Evolutionary conservation across 2,113 vertebrate species (phyloP).

Genomic region (Pluvianellus socialis): DNA sequence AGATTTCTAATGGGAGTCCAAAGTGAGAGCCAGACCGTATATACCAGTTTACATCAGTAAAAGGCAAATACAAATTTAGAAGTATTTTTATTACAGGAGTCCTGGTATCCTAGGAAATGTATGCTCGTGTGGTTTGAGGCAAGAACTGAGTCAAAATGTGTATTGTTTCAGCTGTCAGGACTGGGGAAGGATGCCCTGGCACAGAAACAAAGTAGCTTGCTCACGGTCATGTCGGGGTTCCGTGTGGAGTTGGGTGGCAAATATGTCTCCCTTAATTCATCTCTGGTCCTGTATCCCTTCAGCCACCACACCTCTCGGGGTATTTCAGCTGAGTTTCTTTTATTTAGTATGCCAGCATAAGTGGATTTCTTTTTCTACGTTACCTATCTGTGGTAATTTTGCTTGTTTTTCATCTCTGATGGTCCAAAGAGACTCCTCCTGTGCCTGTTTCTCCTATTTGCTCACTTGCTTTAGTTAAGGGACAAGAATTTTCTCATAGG

Average conservation of each 20-base stretch:
- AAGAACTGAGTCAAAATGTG: not conserved
- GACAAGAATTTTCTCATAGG: not conserved
- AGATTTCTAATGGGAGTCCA: not conserved
- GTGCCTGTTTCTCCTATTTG: not conserved
- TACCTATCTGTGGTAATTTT: not conserved
- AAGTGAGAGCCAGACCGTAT: constrained; percentile 7
- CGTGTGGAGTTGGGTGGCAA: not conserved
- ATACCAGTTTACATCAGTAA: not conserved
- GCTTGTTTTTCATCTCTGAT: not conserved
- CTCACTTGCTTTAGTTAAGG: not conserved
- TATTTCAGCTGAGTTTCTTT: not conserved
- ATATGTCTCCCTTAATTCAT: not conserved
- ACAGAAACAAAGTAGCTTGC: not conserved
- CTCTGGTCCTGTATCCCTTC: not conserved
- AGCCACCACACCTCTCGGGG: not conserved
- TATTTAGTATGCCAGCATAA: not conserved
- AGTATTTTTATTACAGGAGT: constrained; percentile 6
- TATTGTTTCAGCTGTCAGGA: not conserved
- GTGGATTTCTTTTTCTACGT: not conserved
- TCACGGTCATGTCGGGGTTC: rapidly evolving
- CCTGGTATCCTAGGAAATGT: not conserved
- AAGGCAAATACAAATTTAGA: constrained; percentile 1
- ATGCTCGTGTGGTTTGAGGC: not conserved
- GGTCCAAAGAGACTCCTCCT: not conserved
- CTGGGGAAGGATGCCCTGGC: not conserved